Percentiles rank a stretch among this genome's conserved stretches.
These are phyloP conservation scores for Vipera ursinii DNA, from an alignment of 2,797 vertebrate species.

Conservation along the genomic window DNA sequence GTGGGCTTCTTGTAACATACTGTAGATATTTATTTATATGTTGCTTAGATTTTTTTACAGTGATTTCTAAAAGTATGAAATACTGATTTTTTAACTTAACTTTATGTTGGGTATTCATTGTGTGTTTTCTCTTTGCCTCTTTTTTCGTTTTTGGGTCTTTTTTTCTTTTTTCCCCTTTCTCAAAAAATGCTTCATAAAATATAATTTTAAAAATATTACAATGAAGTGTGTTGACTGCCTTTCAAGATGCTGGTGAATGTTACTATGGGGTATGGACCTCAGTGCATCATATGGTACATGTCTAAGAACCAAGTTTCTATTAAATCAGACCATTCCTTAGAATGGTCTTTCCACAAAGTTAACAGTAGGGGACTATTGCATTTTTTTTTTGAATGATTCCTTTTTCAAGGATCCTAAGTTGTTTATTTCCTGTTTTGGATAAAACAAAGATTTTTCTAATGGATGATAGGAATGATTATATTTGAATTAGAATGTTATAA, in stretches of 20 bases:
- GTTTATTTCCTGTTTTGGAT: not conserved
- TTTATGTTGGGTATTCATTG: not conserved
- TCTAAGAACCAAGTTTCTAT: not conserved
- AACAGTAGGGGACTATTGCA: not conserved
- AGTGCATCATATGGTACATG: not conserved
- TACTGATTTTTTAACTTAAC: not conserved
- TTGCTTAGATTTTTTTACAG: not conserved
- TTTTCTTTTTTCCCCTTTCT: not conserved
- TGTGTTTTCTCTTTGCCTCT: not conserved
- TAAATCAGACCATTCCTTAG: not conserved
- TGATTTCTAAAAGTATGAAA: not conserved
- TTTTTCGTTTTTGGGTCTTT: not conserved
- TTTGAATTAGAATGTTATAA: not conserved
- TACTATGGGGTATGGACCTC: not conserved
- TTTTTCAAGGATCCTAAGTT: not conserved
- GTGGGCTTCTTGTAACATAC: not conserved
- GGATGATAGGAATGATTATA: not conserved
- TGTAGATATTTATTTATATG: not conserved
- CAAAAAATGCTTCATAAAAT: not conserved
- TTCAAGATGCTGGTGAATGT: not conserved
- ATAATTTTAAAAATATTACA: not conserved
- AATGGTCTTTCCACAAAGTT: not conserved
- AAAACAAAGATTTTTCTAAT: not conserved
- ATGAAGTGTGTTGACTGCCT: not conserved
- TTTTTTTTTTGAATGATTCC: not conserved